These are phyloP conservation scores for Lagria hirta DNA, from an alignment of 2,888 invertebrate species.

Conservation along the genomic window DNA sequence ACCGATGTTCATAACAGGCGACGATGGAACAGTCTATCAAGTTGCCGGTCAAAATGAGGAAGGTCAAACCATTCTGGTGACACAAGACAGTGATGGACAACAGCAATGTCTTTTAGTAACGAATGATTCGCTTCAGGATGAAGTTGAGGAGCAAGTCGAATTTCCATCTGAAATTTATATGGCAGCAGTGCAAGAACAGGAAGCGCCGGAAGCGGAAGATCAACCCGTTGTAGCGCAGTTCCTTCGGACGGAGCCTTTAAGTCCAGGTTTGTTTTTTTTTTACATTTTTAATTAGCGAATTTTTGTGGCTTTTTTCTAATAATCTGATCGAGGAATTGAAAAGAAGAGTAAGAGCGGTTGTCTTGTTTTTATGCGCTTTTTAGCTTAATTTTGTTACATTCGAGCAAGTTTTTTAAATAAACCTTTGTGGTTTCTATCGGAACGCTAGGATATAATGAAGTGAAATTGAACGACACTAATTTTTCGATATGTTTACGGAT, in stretches of 20 bases:
- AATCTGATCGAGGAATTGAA: too few relatives aligned
- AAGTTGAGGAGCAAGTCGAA: slow-evolving; percentile 38
- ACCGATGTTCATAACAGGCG: slow-evolving; percentile 77
- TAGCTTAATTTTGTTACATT: too few relatives aligned
- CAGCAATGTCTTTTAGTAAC: slow-evolving; percentile 70
- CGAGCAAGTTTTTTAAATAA: too few relatives aligned
- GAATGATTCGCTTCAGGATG: slow-evolving; percentile 61
- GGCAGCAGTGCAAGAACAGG: slow-evolving; percentile 8
- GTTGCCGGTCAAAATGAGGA: slow-evolving; percentile 74
- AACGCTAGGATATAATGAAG: too few relatives aligned
- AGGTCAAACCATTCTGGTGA: slow-evolving; percentile 73
- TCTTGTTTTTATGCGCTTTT: too few relatives aligned
- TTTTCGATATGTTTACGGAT: too few relatives aligned
- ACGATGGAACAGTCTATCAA: slow-evolving; percentile 80
- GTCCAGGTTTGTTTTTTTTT: slow-evolving; percentile 60
- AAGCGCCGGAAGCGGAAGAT: slow-evolving; percentile 45
- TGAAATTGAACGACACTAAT: too few relatives aligned
- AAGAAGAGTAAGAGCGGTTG: too few relatives aligned
- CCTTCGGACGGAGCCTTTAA: slow-evolving; percentile 80
- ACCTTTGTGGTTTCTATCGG: too few relatives aligned
- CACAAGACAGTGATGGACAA: slow-evolving; percentile 67
- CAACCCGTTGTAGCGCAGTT: slow-evolving; percentile 75
- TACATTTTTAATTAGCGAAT: slow-evolving; percentile 6
- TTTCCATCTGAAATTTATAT: slow-evolving; percentile 10
- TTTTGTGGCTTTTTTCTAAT: too few relatives aligned